Evolutionary conservation across 2,888 invertebrate genomes (phyloP).

Genomic region (Melanargia galathea): DNA sequence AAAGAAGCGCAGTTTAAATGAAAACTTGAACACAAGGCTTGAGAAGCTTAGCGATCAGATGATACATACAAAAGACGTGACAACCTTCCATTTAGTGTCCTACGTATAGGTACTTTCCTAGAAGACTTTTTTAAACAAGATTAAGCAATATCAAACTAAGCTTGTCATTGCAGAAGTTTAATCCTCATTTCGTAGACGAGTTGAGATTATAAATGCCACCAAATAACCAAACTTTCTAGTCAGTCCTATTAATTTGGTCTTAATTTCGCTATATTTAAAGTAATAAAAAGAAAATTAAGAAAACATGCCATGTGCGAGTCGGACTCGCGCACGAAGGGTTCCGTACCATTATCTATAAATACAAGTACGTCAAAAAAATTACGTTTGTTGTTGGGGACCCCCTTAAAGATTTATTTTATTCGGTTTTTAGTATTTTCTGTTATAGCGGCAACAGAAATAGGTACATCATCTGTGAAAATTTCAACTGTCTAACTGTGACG

Average conservation of each 20-base stretch:
- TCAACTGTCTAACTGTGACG: too few species aligned
- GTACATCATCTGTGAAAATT: too few species aligned
- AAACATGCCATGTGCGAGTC: too few species aligned
- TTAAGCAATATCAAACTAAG: conserved; percentile 41
- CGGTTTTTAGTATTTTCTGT: too few species aligned
- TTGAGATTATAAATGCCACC: not conserved
- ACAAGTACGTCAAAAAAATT: too few species aligned
- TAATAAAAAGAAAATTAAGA: too few species aligned
- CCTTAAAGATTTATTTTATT: too few species aligned
- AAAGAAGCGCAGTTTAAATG: conserved; percentile 76
- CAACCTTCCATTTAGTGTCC: conserved; percentile 48
- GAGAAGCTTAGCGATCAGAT: conserved; percentile 63
- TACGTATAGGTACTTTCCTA: conserved; percentile 42
- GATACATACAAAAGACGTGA: conserved; percentile 64
- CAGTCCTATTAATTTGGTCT: not conserved
- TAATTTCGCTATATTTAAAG: not conserved
- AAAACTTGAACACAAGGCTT: conserved; percentile 70
- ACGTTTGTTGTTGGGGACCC: too few species aligned
- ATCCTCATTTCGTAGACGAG: conserved; percentile 17
- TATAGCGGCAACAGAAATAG: too few species aligned
- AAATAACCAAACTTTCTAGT: not conserved
- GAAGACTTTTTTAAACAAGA: conserved; percentile 34
- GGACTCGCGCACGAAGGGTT: too few species aligned
- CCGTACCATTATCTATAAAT: too few species aligned
- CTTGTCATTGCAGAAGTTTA: conserved; percentile 28